Conservation (phyloP, 2,797 vertebrate species). For the Adelosebastes latens region DNA sequence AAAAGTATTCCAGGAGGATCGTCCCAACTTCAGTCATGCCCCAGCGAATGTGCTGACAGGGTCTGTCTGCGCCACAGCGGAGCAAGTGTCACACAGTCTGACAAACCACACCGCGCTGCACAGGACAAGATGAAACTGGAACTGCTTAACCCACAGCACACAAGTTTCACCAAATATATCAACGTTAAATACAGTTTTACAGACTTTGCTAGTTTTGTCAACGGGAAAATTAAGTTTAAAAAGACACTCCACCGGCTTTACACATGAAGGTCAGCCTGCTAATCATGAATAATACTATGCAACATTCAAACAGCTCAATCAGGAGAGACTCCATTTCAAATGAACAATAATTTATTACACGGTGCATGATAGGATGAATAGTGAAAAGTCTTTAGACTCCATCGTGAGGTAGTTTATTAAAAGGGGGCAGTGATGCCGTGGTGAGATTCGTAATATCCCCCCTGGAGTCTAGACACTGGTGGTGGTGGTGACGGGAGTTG, state of each 20-base stretch:
- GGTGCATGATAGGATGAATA: too few species aligned
- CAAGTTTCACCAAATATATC: conserved; percentile 7
- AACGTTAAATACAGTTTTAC: conserved; percentile 7
- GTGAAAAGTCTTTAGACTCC: too few species aligned
- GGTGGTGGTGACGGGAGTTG: too few species aligned
- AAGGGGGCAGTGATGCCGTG: too few species aligned
- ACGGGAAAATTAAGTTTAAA: not conserved
- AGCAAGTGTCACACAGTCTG: conserved; percentile 61
- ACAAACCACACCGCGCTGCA: conserved; percentile 36
- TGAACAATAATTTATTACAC: too few species aligned
- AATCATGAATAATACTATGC: not conserved
- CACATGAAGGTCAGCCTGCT: not conserved
- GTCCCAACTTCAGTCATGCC: conserved; percentile 72
- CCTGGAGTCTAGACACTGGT: too few species aligned
- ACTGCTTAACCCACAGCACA: conserved; percentile 24
- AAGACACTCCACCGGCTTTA: not conserved
- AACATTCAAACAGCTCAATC: not conserved
- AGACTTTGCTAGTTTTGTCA: not conserved
- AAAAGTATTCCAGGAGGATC: conserved; percentile 66
- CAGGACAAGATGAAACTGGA: conserved; percentile 29
- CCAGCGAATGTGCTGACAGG: conserved; percentile 76
- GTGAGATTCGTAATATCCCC: too few species aligned
- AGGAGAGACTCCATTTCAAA: too few species aligned
- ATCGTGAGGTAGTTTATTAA: too few species aligned
- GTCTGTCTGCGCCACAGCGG: conserved; percentile 59